Percentiles rank a stretch among this genome's conserved stretches.
These are phyloP conservation scores for Lepus europaeus DNA, from an alignment of 2,113 vertebrate species.

Conservation along the genomic window DNA sequence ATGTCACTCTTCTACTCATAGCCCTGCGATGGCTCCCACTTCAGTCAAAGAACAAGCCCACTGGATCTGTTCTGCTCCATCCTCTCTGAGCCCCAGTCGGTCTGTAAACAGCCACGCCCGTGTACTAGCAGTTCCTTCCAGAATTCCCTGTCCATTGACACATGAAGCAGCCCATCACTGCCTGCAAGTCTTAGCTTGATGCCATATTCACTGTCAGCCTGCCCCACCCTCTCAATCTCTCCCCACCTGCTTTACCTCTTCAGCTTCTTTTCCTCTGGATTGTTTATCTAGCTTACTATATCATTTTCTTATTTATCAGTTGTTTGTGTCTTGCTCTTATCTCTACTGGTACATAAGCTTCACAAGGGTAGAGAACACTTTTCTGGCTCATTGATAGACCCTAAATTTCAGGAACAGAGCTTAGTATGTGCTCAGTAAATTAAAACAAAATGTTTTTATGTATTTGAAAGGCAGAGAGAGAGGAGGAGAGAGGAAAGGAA, in stretches of 20 bases:
- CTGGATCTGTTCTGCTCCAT: background rate
- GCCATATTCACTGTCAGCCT: background rate
- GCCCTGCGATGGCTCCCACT: background rate
- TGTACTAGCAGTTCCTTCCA: accelerated
- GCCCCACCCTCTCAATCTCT: background rate
- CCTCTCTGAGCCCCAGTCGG: background rate
- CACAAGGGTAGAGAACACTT: background rate
- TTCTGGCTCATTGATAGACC: background rate
- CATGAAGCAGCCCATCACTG: background rate
- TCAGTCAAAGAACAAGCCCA: background rate
- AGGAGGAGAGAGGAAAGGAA: too few relatives aligned
- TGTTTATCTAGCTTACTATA: background rate
- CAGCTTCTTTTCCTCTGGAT: background rate
- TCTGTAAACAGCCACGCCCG: background rate
- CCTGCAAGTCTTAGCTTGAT: background rate
- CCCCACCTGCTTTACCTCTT: background rate
- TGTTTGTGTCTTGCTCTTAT: background rate
- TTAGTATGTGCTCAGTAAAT: background rate
- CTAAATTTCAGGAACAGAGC: background rate
- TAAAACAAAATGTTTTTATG: too few relatives aligned
- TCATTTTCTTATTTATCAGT: background rate
- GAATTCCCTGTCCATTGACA: too few relatives aligned
- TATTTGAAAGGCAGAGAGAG: too few relatives aligned
- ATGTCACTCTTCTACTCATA: background rate
- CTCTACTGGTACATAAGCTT: background rate